Evolutionary conservation across 2,888 invertebrate genomes (phyloP), one percentile per base, ranked within the genome.

Genomic region (Drosophila anomalata): DNA sequence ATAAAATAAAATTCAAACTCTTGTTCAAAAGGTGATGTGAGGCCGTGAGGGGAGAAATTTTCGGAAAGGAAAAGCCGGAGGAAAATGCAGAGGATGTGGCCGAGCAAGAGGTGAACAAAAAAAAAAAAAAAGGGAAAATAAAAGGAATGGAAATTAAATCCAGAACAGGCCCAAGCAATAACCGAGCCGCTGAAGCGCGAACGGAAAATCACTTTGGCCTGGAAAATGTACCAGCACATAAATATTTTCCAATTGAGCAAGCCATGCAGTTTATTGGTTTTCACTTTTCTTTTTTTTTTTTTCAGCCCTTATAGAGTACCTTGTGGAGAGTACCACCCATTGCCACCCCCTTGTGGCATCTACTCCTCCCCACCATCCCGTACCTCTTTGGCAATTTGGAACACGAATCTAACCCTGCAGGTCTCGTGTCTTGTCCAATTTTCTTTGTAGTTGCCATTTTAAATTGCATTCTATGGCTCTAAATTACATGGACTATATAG

Each of bases 191-290:
- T 72, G 54, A 72, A 55, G 69, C 69, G 73, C 62, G 51, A 68
- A 72, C 54, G 56, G 57, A 47, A 78, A 81, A 65, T 75, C 66
- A 69, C 48, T 76, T 78, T 65, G 55, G 20, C 33, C 53, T 62
- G 76, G 78, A 77, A 82, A 78, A 73, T 77, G 51, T 61, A 44
- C 22, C 54, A 36, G 51, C 53, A 36, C 54, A 47, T 54, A 65
- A 65, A 65, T 69, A 80, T 77, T 67, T 75, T 65, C 60, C 76
- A 67, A 83, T 79, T 83, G 55, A 53, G 62, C 52, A 56, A 42
- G 36, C 59, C 44, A 58, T 77, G 76, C 84, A 84, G 61, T 84
- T 81, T 80, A 84, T 81, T 80, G 81, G 68, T 60, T 72, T 77
- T 69, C 36, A 42, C 62, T 29, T 41, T 36, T 36, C 3, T 33